Evolutionary conservation across 2,888 invertebrate species (phyloP), one percentile per base, ranked within the genome.

Genomic region (Drosophila nr. medialis): DNA sequence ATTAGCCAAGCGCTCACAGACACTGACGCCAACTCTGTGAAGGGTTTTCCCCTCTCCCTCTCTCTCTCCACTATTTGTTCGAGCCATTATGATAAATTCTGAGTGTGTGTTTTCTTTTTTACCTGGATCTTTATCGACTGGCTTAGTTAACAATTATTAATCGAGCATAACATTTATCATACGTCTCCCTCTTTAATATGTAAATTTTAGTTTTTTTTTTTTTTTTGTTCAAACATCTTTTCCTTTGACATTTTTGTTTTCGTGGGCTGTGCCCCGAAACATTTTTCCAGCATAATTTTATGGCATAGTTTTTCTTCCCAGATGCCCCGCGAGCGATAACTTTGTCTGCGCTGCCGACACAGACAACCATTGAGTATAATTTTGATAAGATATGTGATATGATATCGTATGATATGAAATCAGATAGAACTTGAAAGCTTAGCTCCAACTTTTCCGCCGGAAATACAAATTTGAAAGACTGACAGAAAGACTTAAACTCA

Each of bases 121-220:
- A 65, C 66, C 74, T 77, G 72, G 78, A 78, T 81, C 74, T 77
- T 75, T 75, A 83, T 83, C 86, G 75, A 54, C 64, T 80, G 81
- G 77, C 84, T 82, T 81, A 86, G 87, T 90, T 90, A 88, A 86
- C 87, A 87, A 90, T 87, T 87, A 90, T 90, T 87, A 88, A 90
- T 87, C 81, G 87, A 72, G 86, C 88, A 86, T 88, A 88, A 90
- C 90, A 87, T 87, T 83, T 90, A 83, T 87, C 86, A 83, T 83
- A 77, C 45, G 50, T 51, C 30, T 65, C 55, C 38, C 51, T 53
- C 21, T 71, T 75, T 72, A 70, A 77, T 89, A 86, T 89, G 82
- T 77, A 80, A 85, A 83, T 86, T 75, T 65, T 18, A 15, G 34
- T 40, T 42, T 30, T 54, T 32, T 50, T 60, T 51, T 36, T 48